These are phyloP conservation scores for Harpagifer antarcticus DNA, from an alignment of 2,797 vertebrate genomes.

Conservation along the genomic window DNA sequence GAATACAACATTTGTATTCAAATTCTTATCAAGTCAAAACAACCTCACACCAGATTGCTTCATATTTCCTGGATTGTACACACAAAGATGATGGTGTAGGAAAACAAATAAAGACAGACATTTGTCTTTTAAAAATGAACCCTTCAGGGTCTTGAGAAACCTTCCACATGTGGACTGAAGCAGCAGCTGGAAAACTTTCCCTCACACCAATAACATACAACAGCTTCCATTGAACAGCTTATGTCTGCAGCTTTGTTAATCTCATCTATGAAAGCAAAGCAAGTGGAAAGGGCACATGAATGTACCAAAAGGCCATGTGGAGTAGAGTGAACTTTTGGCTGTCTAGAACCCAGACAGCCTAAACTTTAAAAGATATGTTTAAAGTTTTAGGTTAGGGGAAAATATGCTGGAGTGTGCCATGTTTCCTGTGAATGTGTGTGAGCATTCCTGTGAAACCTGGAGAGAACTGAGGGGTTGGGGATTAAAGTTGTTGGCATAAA, in stretches of 20 bases:
- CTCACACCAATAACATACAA: not conserved
- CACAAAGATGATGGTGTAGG: not conserved
- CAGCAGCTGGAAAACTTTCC: not conserved
- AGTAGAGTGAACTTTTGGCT: not conserved
- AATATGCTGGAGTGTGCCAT: conserved; percentile 7
- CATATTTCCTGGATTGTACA: not conserved
- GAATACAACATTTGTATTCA: not conserved
- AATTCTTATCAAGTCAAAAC: not conserved
- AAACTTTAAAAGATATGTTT: conserved; percentile 2
- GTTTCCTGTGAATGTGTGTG: conserved; percentile 1
- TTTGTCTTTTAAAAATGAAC: not conserved
- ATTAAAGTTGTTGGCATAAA: conserved; percentile 10
- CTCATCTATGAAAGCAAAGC: not conserved
- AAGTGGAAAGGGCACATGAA: not conserved
- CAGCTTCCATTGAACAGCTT: not conserved
- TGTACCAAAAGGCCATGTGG: not conserved
- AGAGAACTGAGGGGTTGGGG: not conserved
- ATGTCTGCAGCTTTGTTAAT: not conserved
- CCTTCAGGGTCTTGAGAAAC: not conserved
- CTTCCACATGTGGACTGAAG: not conserved
- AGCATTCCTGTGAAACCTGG: conserved; percentile 6
- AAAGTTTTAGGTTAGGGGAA: not conserved
- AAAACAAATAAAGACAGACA: not conserved
- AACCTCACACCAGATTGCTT: not conserved
- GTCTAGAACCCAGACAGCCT: not conserved